A percentile compares a stretch with the other conserved stretches of the same genome.
Conservation (phyloP, 1,140 invertebrate species). For the Probaryconus sp. region DNA sequence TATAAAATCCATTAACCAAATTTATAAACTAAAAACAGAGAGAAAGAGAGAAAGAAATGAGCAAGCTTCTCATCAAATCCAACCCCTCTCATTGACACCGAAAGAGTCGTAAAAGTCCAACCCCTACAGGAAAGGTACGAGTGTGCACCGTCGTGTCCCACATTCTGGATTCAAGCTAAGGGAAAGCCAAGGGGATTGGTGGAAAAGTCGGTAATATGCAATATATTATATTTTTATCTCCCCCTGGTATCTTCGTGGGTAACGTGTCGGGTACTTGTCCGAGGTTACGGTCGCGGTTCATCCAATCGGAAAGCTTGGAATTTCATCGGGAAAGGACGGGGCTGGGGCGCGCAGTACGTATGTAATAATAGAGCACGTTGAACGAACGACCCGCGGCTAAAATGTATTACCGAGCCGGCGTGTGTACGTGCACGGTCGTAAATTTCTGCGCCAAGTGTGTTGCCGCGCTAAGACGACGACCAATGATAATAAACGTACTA, state of each 20-base stretch:
- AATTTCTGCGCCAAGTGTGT: slow-evolving; percentile 23
- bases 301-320: slow-evolving; percentile 65
- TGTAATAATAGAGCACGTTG: slow-evolving; percentile 70
- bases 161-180: slow-evolving; percentile 5
- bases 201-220: neutral
- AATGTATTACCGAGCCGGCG: slow-evolving; percentile 60
- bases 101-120: too few species aligned
- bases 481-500: slow-evolving; percentile 49
- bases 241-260: slow-evolving; percentile 30
- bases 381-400: slow-evolving; percentile 66
- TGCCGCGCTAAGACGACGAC: slow-evolving; percentile 18
- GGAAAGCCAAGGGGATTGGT: too few species aligned
- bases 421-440: slow-evolving; percentile 23
- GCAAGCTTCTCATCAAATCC: too few species aligned
- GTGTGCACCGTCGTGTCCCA: slow-evolving; percentile 16
- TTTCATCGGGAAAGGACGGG: slow-evolving; percentile 62
- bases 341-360: slow-evolving; percentile 50
- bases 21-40: too few species aligned
- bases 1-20: too few species aligned
- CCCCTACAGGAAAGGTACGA: slow-evolving; percentile 8
- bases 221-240: slow-evolving; percentile 35
- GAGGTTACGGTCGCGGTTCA: slow-evolving; percentile 59
- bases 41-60: too few species aligned
- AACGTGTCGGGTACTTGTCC: slow-evolving; percentile 38
- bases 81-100: too few species aligned